Evolutionary conservation across 2,113 vertebrate species (phyloP).

Genomic region (Catharus minimus): DNA sequence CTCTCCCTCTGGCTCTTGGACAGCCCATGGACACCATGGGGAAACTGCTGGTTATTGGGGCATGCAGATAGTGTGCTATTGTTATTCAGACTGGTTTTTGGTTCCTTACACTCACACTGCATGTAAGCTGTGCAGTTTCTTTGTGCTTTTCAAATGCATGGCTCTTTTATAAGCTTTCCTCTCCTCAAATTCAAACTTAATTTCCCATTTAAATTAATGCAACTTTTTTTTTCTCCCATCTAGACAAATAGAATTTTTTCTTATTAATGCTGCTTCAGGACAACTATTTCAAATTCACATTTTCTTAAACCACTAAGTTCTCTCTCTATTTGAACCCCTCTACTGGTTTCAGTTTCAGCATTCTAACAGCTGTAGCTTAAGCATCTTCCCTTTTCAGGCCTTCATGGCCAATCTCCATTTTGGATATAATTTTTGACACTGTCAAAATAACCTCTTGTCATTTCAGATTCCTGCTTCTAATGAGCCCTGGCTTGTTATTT

Average conservation of each 20-base stretch:
- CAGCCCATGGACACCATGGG: not conserved
- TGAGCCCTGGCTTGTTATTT: not conserved
- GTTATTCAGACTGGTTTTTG: not conserved
- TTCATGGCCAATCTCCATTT: not conserved
- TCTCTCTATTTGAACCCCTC: not conserved
- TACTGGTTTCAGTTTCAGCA: not conserved
- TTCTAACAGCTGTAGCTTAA: not conserved
- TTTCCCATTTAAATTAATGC: not conserved
- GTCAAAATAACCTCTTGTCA: not conserved
- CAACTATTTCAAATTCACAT: not conserved
- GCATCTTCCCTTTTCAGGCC: not conserved
- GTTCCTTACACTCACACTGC: not conserved
- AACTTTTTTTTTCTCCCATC: not conserved
- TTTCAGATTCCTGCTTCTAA: not conserved
- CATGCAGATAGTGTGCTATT: not conserved
- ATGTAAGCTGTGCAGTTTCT: not conserved
- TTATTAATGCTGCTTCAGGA: not conserved
- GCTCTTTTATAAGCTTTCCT: not conserved
- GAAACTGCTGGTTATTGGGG: not conserved
- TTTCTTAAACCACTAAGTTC: not conserved
- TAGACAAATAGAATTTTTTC: not conserved
- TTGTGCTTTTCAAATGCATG: not conserved
- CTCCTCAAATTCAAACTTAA: not conserved
- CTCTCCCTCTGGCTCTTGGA: not conserved
- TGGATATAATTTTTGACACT: not conserved